phyloP scores from a whole-genome alignment of 1,140 invertebrate species.

The Caenorhabditis brenneri region DNA sequence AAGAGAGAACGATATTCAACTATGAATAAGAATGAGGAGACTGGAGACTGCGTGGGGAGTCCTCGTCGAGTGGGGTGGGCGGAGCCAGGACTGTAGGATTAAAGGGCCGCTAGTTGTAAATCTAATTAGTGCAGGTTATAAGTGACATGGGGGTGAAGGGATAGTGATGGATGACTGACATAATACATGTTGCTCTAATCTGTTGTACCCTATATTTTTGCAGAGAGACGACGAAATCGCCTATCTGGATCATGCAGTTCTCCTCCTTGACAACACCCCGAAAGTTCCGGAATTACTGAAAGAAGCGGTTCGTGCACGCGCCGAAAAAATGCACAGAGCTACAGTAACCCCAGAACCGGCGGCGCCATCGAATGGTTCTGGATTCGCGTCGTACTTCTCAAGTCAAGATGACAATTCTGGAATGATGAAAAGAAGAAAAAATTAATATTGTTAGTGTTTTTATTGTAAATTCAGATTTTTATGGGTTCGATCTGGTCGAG shows the following conservation, averaged over 20 bases:
- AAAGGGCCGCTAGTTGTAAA: too few species aligned
- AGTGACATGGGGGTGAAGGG: too few species aligned
- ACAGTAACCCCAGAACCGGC: slow-evolving; percentile 6
- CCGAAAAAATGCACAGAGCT: slow-evolving; percentile 7
- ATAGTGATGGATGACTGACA: too few species aligned
- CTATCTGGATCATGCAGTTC: neutral
- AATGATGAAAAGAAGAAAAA: slow-evolving; percentile 27
- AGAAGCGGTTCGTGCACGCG: neutral
- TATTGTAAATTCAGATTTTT: neutral
- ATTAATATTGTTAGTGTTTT: neutral
- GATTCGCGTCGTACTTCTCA: neutral
- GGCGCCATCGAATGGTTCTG: neutral
- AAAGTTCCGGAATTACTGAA: neutral
- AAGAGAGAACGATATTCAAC: too few species aligned
- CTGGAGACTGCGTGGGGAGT: too few species aligned
- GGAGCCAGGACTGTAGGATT: too few species aligned
- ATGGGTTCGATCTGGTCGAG: slow-evolving; percentile 3
- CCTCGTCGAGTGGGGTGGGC: too few species aligned
- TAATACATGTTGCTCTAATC: neutral
- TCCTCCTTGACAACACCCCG: neutral
- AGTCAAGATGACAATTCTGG: neutral
- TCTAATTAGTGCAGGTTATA: too few species aligned
- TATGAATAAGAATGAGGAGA: too few species aligned
- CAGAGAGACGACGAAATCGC: slow-evolving; percentile 35
- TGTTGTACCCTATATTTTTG: neutral